Evolutionary conservation across 2,888 invertebrate genomes (phyloP).

Genomic region (Diaprepes abbreviatus): DNA sequence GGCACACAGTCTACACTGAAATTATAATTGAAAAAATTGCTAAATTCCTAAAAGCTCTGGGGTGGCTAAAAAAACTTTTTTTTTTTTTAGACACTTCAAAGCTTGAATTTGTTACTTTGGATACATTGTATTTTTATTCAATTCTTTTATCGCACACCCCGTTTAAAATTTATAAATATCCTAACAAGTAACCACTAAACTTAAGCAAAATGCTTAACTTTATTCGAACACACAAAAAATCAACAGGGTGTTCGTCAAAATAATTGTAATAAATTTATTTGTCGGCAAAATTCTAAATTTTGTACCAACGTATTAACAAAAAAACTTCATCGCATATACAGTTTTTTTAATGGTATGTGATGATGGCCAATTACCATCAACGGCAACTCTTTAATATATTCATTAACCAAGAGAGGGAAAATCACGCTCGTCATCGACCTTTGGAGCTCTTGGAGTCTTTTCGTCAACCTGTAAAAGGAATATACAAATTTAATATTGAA

Average conservation of each 20-base stretch:
- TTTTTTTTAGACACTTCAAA: slow-evolving; percentile 10
- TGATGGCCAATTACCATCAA: slow-evolving; percentile 50
- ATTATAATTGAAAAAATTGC: slow-evolving; percentile 50
- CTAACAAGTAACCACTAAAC: slow-evolving; percentile 35
- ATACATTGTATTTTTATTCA: slow-evolving; percentile 36
- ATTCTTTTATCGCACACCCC: slow-evolving; percentile 25
- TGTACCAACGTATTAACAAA: slow-evolving; percentile 60
- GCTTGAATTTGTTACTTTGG: slow-evolving; percentile 21
- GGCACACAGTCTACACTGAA: slow-evolving; percentile 63
- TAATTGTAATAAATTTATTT: slow-evolving; percentile 53
- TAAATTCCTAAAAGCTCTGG: slow-evolving; percentile 22
- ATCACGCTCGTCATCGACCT: slow-evolving; percentile 95
- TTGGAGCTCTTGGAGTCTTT: slow-evolving; percentile 75
- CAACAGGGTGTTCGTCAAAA: slow-evolving; percentile 47
- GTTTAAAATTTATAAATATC: slow-evolving; percentile 40
- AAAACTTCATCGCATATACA: slow-evolving; percentile 56
- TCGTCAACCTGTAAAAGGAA: slow-evolving; percentile 57
- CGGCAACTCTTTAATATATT: slow-evolving; percentile 24
- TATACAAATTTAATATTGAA: too few species aligned
- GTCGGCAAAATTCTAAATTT: slow-evolving; percentile 57
- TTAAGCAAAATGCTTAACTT: slow-evolving; percentile 39
- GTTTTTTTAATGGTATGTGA: slow-evolving; percentile 49
- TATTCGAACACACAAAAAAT: slow-evolving; percentile 50
- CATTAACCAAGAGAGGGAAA: slow-evolving; percentile 91
- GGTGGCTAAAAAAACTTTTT: slow-evolving; percentile 1